phyloP scores from a whole-genome alignment of 2,888 invertebrate genomes.

The Yponomeuta cagnagella region DNA sequence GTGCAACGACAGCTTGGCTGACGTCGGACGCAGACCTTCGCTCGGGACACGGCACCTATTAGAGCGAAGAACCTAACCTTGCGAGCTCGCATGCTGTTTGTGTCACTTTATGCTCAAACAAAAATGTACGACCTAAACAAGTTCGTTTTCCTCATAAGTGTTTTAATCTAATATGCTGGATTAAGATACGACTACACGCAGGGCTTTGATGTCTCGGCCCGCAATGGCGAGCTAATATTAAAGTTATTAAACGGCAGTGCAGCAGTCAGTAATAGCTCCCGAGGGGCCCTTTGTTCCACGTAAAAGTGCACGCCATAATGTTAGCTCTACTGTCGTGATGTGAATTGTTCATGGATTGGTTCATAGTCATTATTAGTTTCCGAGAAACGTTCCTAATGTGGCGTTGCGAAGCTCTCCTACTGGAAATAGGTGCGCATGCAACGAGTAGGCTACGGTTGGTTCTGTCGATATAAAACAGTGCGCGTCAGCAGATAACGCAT shows the following conservation, averaged over 20 bases:
- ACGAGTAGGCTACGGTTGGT: not conserved
- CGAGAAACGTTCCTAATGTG: constrained; percentile 30
- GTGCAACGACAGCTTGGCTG: constrained; percentile 43
- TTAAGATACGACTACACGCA: not conserved
- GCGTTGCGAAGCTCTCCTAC: not conserved
- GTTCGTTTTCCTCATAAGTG: not conserved
- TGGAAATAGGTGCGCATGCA: constrained; percentile 5
- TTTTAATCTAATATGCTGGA: not conserved
- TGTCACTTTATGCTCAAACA: not conserved
- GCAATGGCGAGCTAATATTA: constrained; percentile 1
- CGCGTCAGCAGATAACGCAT: not conserved
- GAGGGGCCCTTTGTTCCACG: constrained; percentile 39
- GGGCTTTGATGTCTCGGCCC: not conserved
- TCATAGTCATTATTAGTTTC: constrained; percentile 40
- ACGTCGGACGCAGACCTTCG: constrained; percentile 67
- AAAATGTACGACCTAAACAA: not conserved
- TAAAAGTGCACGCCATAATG: constrained; percentile 35
- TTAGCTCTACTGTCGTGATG: constrained; percentile 37
- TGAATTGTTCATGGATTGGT: constrained; percentile 20
- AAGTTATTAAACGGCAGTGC: constrained; percentile 15
- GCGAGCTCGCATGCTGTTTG: constrained; percentile 29
- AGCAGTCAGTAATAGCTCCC: constrained; percentile 30
- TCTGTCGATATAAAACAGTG: not conserved
- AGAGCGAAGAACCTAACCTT: constrained; percentile 60
- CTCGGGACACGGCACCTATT: constrained; percentile 59